Conservation (phyloP, 2,113 vertebrate genomes). For the Todiramphus chloris region DNA sequence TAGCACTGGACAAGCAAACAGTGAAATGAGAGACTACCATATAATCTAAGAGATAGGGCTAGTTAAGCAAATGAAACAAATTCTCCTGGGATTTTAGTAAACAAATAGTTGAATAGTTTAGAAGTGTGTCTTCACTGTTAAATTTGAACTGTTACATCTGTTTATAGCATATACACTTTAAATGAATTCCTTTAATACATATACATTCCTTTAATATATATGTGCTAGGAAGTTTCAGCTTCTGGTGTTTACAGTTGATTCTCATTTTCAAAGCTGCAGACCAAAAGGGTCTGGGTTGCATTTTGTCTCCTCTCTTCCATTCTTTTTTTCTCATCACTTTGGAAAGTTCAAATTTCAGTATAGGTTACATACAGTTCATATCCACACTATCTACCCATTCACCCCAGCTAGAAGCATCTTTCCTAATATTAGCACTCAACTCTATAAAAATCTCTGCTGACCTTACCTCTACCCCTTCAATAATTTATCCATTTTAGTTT, state of each 20-base stretch:
- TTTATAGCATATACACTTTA: not conserved
- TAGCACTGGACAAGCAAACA: not conserved
- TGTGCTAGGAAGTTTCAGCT: not conserved
- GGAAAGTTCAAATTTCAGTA: not conserved
- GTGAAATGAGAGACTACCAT: not conserved
- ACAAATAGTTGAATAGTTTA: not conserved
- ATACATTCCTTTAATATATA: not conserved
- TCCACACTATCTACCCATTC: not conserved
- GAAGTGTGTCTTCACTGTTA: not conserved
- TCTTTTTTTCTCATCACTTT: not conserved
- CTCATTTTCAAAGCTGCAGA: not conserved
- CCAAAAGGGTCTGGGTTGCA: not conserved
- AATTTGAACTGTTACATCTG: not conserved
- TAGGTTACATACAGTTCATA: not conserved
- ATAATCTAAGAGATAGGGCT: not conserved
- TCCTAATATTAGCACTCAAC: not conserved
- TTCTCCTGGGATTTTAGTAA: not conserved
- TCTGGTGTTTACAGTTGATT: not conserved
- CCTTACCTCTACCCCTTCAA: not conserved
- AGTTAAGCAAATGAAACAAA: not conserved
- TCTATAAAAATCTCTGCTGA: not conserved
- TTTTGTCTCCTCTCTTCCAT: not conserved
- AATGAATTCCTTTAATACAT: not conserved
- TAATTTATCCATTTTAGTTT: not conserved
- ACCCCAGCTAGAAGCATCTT: not conserved